Conservation (phyloP, 2,113 vertebrate genomes). For the Piprites chloris region DNA sequence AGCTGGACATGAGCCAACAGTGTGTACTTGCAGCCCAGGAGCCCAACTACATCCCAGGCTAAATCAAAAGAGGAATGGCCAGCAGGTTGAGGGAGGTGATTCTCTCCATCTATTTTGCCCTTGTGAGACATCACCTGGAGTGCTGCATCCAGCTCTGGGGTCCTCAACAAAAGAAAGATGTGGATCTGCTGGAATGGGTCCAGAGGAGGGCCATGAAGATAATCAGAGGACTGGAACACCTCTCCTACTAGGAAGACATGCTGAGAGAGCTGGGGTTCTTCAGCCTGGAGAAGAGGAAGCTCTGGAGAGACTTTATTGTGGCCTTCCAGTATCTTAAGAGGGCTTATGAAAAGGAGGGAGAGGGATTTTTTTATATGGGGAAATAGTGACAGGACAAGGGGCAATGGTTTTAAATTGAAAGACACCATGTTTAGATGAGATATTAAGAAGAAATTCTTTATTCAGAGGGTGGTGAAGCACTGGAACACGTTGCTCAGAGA, state of each 20-base stretch:
- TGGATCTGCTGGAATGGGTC: fast-evolving
- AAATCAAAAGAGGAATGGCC: not conserved
- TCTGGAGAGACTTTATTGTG: not conserved
- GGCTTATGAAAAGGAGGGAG: not conserved
- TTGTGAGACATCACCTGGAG: not conserved
- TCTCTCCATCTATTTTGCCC: not conserved
- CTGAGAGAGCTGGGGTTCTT: not conserved
- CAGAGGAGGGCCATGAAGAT: not conserved
- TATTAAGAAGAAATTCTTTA: not conserved
- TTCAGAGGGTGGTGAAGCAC: not conserved
- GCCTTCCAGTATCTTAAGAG: not conserved
- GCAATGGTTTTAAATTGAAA: not conserved
- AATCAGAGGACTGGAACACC: not conserved
- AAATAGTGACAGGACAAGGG: not conserved
- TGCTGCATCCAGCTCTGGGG: not conserved
- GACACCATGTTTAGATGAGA: not conserved
- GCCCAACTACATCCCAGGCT: too few relatives aligned
- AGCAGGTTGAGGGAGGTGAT: not conserved
- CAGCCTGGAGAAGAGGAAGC: not conserved
- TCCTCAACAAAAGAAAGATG: not conserved
- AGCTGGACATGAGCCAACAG: too few relatives aligned
- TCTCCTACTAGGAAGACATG: not conserved
- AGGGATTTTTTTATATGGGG: not conserved
- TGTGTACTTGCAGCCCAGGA: too few relatives aligned
- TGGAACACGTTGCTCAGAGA: not conserved